Base-by-base conservation (phyloP, 2,797 vertebrate genomes). In the Sebastiscus albofasciatus region DNA sequence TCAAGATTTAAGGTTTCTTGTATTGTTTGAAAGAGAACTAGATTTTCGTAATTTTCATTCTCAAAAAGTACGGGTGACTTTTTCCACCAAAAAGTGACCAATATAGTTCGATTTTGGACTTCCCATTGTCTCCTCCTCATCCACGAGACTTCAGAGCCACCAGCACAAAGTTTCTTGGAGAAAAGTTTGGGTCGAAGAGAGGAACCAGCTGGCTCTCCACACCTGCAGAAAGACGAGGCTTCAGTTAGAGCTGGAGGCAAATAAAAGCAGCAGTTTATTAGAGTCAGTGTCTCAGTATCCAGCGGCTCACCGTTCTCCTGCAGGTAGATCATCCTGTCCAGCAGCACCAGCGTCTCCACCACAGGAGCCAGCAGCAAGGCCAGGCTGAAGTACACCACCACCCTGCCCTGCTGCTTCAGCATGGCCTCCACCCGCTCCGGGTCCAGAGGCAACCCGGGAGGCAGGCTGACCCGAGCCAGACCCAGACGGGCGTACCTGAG, bases 151-250 rank as follows among this genome's bases (percentile, higher is more conserved):
- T 98, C 1, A 96, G 80, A 0, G 97, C 97, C 81, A 99, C 96
- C 75, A 99, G 95, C 29, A 98, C 97, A 84, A 98, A 89, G 91
- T 99, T 99, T 67, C 98, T 95, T 0, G 98, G 97, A 2, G 98
- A 99, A 59, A 99, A 90, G 0, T 85, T 85, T 0, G 98, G 97
- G 77, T 97, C 82, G 66, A 99, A 99, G 67, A 99, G 95, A 14
- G 98, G 97, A 61, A 99, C 74, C 0, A 99, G 93, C 60, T 95
- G 95, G 8, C 97, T 97, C 8, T 95, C 86, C 79, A 98, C 94
- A 73, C 97, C 98, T 99, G 91, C 0, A 72, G 75, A 66, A 8
- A 89, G n/a, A 46, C 0, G 2, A 67, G 2, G 13, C 2, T 31
- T 75, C 27, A 77, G 67, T 68, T 5, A 49, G 26, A 77, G 55